These are phyloP conservation scores for Diachrysia chrysitis DNA, from an alignment of 2,888 invertebrate genomes.

Conservation along the genomic window DNA sequence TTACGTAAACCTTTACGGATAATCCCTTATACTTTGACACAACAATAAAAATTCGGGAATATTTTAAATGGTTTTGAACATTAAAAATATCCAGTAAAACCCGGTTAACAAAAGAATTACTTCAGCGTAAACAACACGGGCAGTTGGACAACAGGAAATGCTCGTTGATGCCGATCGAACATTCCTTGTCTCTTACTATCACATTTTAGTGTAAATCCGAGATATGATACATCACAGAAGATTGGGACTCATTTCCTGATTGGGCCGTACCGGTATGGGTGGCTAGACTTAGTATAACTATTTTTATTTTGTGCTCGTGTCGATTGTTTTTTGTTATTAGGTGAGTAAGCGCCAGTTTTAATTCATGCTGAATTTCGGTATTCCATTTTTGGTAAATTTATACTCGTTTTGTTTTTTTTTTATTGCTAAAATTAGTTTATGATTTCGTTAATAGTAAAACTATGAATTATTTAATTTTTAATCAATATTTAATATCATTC, in stretches of 20 bases:
- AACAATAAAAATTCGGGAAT: background rate
- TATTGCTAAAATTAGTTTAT: too few relatives aligned
- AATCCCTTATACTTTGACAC: background rate
- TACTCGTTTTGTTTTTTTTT: too few relatives aligned
- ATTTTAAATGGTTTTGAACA: background rate
- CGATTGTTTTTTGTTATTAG: background rate
- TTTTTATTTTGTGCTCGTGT: background rate
- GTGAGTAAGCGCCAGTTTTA: background rate
- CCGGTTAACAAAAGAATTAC: slow-evolving; percentile 57
- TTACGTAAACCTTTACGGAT: too few relatives aligned
- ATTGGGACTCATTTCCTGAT: background rate
- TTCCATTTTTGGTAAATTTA: too few relatives aligned
- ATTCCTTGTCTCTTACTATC: slow-evolving; percentile 48
- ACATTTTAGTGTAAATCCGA: slow-evolving; percentile 22
- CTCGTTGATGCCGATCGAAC: slow-evolving; percentile 44
- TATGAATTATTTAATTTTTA: too few relatives aligned
- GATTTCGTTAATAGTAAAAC: too few relatives aligned
- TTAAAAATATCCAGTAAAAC: slow-evolving; percentile 17
- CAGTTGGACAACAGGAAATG: slow-evolving; percentile 60
- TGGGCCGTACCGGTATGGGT: background rate
- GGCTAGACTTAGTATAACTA: background rate
- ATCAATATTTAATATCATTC: too few relatives aligned
- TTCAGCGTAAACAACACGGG: slow-evolving; percentile 52
- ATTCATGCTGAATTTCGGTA: background rate
- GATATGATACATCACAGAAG: slow-evolving; percentile 27